Evolutionary conservation across 2,113 vertebrate genomes (phyloP), one percentile per base, ranked within the genome.

Genomic region (Chrysochloris asiatica): DNA sequence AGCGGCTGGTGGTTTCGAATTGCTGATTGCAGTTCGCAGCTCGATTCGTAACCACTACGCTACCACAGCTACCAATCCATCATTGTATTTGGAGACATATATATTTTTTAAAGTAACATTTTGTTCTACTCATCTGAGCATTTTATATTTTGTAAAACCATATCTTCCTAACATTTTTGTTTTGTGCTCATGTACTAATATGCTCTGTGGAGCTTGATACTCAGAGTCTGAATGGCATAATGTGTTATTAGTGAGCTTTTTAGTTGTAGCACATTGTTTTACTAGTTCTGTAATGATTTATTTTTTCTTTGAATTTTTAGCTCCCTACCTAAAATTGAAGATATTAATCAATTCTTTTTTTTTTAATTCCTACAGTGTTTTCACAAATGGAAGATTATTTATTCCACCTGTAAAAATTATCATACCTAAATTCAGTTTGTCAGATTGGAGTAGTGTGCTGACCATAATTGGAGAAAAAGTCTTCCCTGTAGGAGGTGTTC

Each of bases 371-470:
- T 56, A 0, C 85, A 98, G 97, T 86, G 97, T 98, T 95, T 98
- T 98, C 93, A 98, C 97, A 89, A 98, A 98, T 21, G 97, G 97
- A 96, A 95, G 98, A 69, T 52, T 98, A 22, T 96, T 97, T 82
- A 94, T 96, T 80, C 95, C 97, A 90, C 95, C 97, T n/a, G 85
- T 93, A 91, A 97, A 97, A 75, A 95, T 98, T 61, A 89, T 98
- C 3, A 97, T 98, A 86, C 97, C 97, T 56, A 98, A 96, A 86
- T 97, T 98, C 93, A 98, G 96, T 33, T 96, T 97, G 0, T 97
- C 65, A 77, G 98, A 94, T 65, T 98, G 98, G 98, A 96, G 97
- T 61, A 92, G 88, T 0, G 97, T 98, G 79, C 97, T 98, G 95
- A 90, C 96, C 72, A 87, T 95, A 79, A 95, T 98, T 52, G 98